phyloP scores from a whole-genome alignment of 2,113 vertebrate species.

The Dasyurus viverrinus region DNA sequence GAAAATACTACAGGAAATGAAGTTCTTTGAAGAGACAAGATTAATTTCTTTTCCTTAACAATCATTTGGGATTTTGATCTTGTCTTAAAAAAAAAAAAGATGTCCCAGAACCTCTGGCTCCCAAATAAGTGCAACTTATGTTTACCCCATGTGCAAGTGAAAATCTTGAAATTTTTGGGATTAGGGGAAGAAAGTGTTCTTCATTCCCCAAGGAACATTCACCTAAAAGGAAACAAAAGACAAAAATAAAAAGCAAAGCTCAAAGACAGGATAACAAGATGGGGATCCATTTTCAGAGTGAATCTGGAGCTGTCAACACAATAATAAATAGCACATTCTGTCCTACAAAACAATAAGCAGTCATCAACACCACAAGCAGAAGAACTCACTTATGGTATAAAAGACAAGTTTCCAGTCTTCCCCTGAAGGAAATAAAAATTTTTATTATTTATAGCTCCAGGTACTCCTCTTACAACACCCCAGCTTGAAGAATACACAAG shows the following conservation, averaged over 20 bases:
- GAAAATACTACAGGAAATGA: not conserved
- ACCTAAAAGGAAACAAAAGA: conserved; percentile 66
- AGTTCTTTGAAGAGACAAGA: not conserved
- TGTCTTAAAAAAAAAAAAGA: not conserved
- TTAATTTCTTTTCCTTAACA: not conserved
- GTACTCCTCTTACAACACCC: conserved; percentile 45
- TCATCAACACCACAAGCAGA: conserved; percentile 72
- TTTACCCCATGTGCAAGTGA: not conserved
- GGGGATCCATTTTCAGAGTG: conserved; percentile 54
- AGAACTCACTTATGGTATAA: conserved; percentile 74
- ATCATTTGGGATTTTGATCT: not conserved
- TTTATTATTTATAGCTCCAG: conserved; percentile 63
- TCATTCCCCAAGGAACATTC: conserved; percentile 60
- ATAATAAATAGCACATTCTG: conserved; percentile 60
- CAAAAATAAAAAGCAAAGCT: conserved; percentile 66
- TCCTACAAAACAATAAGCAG: conserved; percentile 70
- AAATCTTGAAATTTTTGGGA: conserved; percentile 72
- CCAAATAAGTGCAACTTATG: not conserved
- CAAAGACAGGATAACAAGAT: not conserved
- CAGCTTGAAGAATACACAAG: conserved; percentile 46
- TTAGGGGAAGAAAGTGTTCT: conserved; percentile 42
- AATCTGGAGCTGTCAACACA: conserved; percentile 51
- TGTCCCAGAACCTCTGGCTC: not conserved
- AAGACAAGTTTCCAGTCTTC: conserved; percentile 59
- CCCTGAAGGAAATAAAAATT: conserved; percentile 66